Percentiles rank a stretch among this genome's conserved stretches.
These are phyloP conservation scores for Sitobion miscanthi DNA, from an alignment of 1,140 invertebrate species.

Conservation along the genomic window DNA sequence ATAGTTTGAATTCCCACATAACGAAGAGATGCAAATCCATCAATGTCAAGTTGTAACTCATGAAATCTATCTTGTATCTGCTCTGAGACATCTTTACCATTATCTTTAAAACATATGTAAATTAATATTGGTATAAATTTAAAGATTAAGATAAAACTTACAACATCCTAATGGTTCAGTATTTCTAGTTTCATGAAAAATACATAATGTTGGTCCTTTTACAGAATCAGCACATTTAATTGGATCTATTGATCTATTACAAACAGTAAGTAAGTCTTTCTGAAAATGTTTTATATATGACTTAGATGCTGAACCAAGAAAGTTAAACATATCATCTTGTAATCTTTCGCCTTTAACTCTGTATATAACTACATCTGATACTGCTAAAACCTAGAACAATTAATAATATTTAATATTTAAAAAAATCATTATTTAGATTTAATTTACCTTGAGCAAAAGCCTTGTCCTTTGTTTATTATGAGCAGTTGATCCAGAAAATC, in stretches of 20 bases:
- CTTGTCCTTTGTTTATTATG: slow-evolving; percentile 76
- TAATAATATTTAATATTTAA: slow-evolving; percentile 16
- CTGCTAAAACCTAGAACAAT: slow-evolving; percentile 69
- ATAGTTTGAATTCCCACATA: slow-evolving; percentile 73
- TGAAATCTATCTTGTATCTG: slow-evolving; percentile 71
- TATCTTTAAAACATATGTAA: slow-evolving; percentile 62
- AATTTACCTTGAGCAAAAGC: slow-evolving; percentile 74
- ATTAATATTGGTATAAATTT: not conserved
- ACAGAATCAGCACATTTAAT: slow-evolving; percentile 62
- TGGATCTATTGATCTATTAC: slow-evolving; percentile 65
- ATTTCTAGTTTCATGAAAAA: slow-evolving; percentile 83
- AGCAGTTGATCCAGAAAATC: slow-evolving; percentile 71
- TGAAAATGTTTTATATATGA: slow-evolving; percentile 80
- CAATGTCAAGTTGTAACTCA: slow-evolving; percentile 69
- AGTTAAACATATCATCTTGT: slow-evolving; percentile 80
- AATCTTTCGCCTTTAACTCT: slow-evolving; percentile 78
- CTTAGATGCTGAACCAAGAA: slow-evolving; percentile 78
- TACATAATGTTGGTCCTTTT: slow-evolving; percentile 77
- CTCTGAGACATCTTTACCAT: slow-evolving; percentile 71
- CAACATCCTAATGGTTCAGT: slow-evolving; percentile 65
- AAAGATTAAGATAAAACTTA: not conserved
- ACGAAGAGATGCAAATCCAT: slow-evolving; percentile 77
- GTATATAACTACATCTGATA: slow-evolving; percentile 85
- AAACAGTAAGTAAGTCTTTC: slow-evolving; percentile 68
- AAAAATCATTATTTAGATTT: not conserved